Evolutionary conservation across 53 echinoderm and acorn worm genomes (phyloP).

Genomic region (Hippasteria phrygiana): DNA sequence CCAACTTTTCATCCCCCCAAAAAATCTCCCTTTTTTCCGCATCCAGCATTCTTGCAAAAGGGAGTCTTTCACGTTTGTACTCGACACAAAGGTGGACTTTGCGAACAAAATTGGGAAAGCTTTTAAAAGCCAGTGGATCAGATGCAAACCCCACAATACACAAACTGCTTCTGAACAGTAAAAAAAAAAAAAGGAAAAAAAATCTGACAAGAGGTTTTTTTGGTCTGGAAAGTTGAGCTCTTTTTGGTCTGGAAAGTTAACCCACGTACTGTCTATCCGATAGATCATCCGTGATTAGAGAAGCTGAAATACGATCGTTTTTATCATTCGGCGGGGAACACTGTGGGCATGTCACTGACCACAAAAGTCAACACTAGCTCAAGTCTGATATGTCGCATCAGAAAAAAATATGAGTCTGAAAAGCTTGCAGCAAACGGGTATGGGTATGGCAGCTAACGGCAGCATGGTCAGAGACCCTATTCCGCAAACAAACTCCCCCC

Average conservation of each 20-base stretch:
- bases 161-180: neutral
- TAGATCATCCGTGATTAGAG: slow-evolving; percentile 6
- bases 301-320: slow-evolving; percentile 41
- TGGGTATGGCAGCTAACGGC: slow-evolving; percentile 1
- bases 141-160: neutral
- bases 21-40: too few relatives aligned
- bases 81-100: too few relatives aligned
- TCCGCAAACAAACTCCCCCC: slow-evolving; percentile 28
- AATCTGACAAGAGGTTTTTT: neutral
- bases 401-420: slow-evolving; percentile 30
- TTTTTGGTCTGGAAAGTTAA: slow-evolving; percentile 5
- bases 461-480: slow-evolving; percentile 56
- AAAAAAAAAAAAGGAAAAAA: neutral
- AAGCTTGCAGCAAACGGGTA: slow-evolving; percentile 8
- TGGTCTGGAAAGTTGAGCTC: slow-evolving; percentile 2
- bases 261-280: slow-evolving; percentile 21
- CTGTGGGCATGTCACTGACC: slow-evolving; percentile 56
- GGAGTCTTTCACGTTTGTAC: too few relatives aligned
- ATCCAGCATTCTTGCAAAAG: too few relatives aligned
- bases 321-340: slow-evolving; percentile 33
- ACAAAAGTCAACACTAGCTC: slow-evolving; percentile 51
- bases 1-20: too few relatives aligned
- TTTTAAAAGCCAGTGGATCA: too few relatives aligned
- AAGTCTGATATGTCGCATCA: slow-evolving; percentile 35
- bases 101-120: too few relatives aligned